phyloP scores from a whole-genome alignment of 1,140 invertebrate genomes.

The Zaprionus capensis region DNA sequence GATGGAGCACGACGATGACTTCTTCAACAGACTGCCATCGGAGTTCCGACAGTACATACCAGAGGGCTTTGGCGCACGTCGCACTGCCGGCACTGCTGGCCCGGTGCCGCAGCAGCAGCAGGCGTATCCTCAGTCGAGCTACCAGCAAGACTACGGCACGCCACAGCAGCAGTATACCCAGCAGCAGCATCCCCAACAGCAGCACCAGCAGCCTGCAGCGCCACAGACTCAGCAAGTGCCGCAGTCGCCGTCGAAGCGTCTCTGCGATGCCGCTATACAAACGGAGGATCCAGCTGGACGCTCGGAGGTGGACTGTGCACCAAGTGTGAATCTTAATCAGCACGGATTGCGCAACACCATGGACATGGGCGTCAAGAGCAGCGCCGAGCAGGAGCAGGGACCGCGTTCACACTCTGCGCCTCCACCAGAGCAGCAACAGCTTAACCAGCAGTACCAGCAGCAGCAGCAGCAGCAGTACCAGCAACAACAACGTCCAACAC shows the following conservation, averaged over 20 bases:
- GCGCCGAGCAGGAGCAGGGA: constrained; percentile 86
- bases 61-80: constrained; percentile 85
- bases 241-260: constrained; percentile 70
- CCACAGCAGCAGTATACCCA: constrained; percentile 35
- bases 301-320: constrained; percentile 71
- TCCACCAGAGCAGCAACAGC: constrained; percentile 76
- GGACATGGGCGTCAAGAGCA: constrained; percentile 89
- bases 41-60: constrained; percentile 87
- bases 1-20: constrained; percentile 84
- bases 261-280: constrained; percentile 85
- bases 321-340: constrained; percentile 86
- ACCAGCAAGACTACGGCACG: constrained; percentile 85
- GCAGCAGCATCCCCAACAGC: constrained; percentile 58
- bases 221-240: constrained; percentile 67
- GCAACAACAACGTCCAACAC: constrained; percentile 46
- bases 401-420: constrained; percentile 84
- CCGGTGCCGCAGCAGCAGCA: constrained; percentile 42
- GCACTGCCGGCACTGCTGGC: constrained; percentile 67
- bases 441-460: constrained; percentile 85
- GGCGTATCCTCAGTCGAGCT: constrained; percentile 79
- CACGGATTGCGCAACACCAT: constrained; percentile 90
- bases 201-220: constrained; percentile 57
- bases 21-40: constrained; percentile 86
- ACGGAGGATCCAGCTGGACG: constrained; percentile 72
- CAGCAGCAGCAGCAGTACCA: constrained; percentile 37